phyloP scores from a whole-genome alignment of 2,888 invertebrate genomes.

The Dexiosoma caninum region DNA sequence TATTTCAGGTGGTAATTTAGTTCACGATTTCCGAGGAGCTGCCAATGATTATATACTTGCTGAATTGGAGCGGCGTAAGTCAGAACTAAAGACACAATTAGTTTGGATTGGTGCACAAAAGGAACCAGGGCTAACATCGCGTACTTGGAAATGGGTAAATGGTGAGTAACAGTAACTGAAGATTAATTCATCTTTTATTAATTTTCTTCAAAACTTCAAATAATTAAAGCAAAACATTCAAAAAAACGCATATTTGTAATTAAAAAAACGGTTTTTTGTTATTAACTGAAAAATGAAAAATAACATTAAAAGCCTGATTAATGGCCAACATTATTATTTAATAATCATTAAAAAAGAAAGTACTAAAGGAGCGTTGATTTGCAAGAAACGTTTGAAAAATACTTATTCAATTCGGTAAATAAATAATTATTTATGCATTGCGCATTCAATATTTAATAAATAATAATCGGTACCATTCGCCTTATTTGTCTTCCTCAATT shows the following conservation, averaged over 20 bases:
- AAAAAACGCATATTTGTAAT: no score
- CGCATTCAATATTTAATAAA: constrained; percentile 29
- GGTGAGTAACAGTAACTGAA: constrained; percentile 80
- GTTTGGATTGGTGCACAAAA: constrained; percentile 96
- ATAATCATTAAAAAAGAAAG: constrained; percentile 42
- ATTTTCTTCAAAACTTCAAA: neutral
- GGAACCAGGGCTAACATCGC: constrained; percentile 88
- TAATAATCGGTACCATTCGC: constrained; percentile 9
- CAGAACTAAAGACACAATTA: constrained; percentile 88
- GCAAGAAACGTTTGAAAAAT: constrained; percentile 29
- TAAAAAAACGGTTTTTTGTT: no score
- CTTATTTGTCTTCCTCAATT: constrained; percentile 19
- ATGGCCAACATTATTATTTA: neutral
- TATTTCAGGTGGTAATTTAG: constrained; percentile 75
- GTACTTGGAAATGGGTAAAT: constrained; percentile 94
- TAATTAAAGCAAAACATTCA: no score
- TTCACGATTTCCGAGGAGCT: constrained; percentile 76
- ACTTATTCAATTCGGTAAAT: neutral
- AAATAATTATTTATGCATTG: constrained; percentile 31
- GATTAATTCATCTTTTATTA: no score
- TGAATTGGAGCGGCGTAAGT: constrained; percentile 88
- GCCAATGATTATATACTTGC: constrained; percentile 81
- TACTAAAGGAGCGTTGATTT: neutral
- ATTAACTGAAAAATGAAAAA: no score
- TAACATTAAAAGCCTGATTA: no score